Evolutionary conservation across 2,797 vertebrate genomes (phyloP).

Genomic region (Dermochelys coriacea): DNA sequence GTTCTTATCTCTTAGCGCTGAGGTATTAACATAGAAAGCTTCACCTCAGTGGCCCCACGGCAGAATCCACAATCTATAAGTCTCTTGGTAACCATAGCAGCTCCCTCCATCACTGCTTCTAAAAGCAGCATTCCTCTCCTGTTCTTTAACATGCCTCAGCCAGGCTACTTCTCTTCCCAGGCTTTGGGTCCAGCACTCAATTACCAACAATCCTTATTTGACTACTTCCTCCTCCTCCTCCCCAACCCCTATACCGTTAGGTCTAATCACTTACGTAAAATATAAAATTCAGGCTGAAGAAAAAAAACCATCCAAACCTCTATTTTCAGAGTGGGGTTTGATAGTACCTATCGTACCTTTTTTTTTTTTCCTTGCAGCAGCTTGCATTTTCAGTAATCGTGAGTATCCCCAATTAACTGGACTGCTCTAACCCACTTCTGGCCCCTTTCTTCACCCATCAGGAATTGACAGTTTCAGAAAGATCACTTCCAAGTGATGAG

Average conservation of each 20-base stretch:
- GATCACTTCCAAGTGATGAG: not conserved
- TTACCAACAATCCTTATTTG: not conserved
- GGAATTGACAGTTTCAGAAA: not conserved
- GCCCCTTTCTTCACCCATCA: not conserved
- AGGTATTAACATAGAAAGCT: rapidly evolving
- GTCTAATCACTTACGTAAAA: not conserved
- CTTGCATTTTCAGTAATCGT: not conserved
- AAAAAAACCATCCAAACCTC: not conserved
- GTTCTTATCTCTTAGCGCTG: not conserved
- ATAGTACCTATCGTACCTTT: not conserved
- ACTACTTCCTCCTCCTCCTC: not conserved
- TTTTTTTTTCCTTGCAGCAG: not conserved
- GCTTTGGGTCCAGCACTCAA: not conserved
- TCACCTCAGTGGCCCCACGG: not conserved
- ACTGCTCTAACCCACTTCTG: not conserved
- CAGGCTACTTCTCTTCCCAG: rapidly evolving
- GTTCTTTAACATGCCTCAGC: not conserved
- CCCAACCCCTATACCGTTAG: not conserved
- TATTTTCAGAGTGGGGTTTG: not conserved
- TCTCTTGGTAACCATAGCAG: not conserved
- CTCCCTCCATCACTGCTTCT: not conserved
- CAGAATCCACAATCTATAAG: not conserved
- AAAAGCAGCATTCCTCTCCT: not conserved
- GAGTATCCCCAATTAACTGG: not conserved
- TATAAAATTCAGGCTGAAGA: not conserved